phyloP scores from a whole-genome alignment of 2,797 vertebrate species.

The Pempheris klunzingeri region DNA sequence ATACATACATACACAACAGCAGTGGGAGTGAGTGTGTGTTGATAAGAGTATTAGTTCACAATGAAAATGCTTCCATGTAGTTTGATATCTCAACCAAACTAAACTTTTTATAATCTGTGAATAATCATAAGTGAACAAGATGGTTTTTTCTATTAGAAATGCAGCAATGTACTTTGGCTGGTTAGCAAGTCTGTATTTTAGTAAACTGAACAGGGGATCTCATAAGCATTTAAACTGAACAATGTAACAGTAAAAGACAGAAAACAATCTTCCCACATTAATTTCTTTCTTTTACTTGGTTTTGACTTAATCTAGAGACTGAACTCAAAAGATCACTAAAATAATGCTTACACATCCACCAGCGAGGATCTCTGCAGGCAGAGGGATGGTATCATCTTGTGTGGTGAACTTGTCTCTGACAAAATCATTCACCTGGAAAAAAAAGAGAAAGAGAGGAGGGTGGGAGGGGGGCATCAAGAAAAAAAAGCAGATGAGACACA shows the following conservation, averaged over 20 bases:
- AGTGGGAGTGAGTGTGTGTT: not conserved
- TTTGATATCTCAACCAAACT: constrained; percentile 2
- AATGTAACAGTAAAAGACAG: not conserved
- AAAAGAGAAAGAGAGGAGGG: constrained; percentile 37
- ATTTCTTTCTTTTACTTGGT: constrained; percentile 21
- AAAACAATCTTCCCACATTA: not conserved
- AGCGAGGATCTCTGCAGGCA: constrained; percentile 91
- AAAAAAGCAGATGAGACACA: constrained; percentile 67
- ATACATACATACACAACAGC: not conserved
- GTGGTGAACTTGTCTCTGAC: constrained; percentile 96
- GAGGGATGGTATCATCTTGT: constrained; percentile 89
- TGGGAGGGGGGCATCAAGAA: constrained; percentile 27
- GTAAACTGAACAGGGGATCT: not conserved
- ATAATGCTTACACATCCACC: constrained; percentile 93
- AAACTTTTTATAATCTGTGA: not conserved
- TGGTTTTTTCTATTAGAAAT: not conserved
- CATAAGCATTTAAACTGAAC: not conserved
- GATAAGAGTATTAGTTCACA: too few species aligned
- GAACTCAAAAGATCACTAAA: constrained; percentile 44
- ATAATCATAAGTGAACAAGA: not conserved
- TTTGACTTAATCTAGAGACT: constrained; percentile 37
- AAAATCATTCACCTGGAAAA: constrained; percentile 94
- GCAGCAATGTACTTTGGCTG: not conserved
- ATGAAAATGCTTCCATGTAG: constrained; percentile 1
- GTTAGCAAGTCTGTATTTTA: not conserved